Evolutionary conservation across 1,140 invertebrate species (phyloP).

Genomic region (Lepidurus packardi): DNA sequence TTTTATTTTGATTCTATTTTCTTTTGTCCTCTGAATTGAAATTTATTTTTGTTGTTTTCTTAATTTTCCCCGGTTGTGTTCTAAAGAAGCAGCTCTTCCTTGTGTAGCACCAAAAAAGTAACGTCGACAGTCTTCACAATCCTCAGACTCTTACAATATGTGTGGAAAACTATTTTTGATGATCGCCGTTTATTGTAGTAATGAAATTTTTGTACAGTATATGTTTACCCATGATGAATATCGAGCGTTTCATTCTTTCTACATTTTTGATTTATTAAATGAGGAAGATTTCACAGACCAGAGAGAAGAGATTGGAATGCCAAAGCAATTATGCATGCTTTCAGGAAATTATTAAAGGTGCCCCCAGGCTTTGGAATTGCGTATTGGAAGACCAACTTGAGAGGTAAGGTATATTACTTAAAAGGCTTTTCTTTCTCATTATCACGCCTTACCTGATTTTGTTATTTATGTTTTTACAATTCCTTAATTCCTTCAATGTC

Average conservation of each 20-base stretch:
- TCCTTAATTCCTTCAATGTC: too few species aligned
- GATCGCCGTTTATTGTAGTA: constrained; percentile 19
- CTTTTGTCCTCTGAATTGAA: neutral
- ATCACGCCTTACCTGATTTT: too few species aligned
- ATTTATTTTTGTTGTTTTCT: neutral
- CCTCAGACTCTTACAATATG: neutral
- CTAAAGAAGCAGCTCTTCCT: constrained; percentile 21
- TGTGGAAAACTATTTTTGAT: constrained; percentile 16
- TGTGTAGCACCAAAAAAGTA: constrained; percentile 22
- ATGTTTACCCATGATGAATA: constrained; percentile 10
- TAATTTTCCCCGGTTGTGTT: constrained; percentile 16
- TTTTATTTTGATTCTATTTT: neutral
- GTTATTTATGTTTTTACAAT: too few species aligned
- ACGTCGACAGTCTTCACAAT: constrained; percentile 11
- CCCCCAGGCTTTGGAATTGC: too few species aligned
- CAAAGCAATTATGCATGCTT: too few species aligned
- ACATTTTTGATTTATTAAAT: too few species aligned
- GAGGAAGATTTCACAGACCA: too few species aligned
- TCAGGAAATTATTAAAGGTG: too few species aligned
- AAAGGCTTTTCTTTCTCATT: too few species aligned
- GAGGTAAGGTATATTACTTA: too few species aligned
- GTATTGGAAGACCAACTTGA: too few species aligned
- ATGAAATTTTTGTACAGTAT: constrained; percentile 22
- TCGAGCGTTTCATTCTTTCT: neutral
- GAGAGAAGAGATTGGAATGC: too few species aligned